Base-by-base conservation (phyloP, 2,797 vertebrate genomes). In the Sandelia bainsii region DNA sequence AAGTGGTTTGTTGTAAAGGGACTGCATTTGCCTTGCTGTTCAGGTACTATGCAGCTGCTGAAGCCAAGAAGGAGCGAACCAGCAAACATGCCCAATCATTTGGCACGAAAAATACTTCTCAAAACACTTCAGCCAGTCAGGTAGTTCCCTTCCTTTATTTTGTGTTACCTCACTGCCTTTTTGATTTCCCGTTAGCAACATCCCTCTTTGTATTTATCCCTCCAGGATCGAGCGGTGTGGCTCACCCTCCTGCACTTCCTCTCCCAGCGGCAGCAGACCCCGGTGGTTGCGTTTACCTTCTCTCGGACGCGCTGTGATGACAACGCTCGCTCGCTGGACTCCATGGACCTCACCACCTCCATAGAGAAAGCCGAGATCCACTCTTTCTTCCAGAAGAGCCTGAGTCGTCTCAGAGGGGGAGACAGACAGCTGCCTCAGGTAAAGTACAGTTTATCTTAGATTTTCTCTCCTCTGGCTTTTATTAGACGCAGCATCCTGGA, bases 61-160 rank as follows among this genome's bases (percentile, higher is more conserved):
- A 97, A 8, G 93, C 96, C 63, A 98, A 97, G 84, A 97, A 97
- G 82, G 96, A 98, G 39, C 94, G 97, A 19, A 94, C 94, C 56
- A 97, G 96, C 85, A 98, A 97, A 75, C 96, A 98, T 0, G 94
- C 96, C 4, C 97, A 98, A 79, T 96, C 95, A 0, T 98, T 98
- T n/a, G 97, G 97, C n/a, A 81, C 96, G 0, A 97, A 96, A 80
- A 92, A 69, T 25, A 82, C 89, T 0, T 91, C 93, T 25, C 94
- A 94, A 10, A 91, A 78, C 90, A 95, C 93, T 1, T 65, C 94
- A 14, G 80, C 93, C 3, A 95, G 84, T 81, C 94, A 95, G 93
- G 94, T 95, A 72, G n/a, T 20, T 53, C 2, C 16, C 14, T 17
- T 14, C 39, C 1, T 54, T 34, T 44, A 3, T 3, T 4, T 7